Base-by-base conservation (phyloP, 2,888 invertebrate species). In the Kryphioiulus occultus region DNA sequence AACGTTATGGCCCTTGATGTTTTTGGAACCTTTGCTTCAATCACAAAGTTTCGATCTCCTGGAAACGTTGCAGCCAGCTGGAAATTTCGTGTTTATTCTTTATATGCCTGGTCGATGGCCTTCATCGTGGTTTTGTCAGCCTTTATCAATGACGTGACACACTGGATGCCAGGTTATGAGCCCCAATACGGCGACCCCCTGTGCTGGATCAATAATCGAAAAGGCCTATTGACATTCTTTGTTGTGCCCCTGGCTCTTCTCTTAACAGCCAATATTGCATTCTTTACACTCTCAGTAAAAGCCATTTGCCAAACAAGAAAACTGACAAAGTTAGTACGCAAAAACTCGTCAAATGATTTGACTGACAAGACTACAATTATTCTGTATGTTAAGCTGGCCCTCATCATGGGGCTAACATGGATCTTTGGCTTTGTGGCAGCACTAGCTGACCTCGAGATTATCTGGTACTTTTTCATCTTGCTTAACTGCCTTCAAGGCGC, bases 391-490 rank as follows among this genome's bases (percentile, higher is more conserved):
- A 92, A 92, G 87, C 89, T 93, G 30, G 92, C 91, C 0, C 89
- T 92, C 2, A 87, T 93, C 5, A 92, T 93, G 92, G 93, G 93
- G 0, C 89, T 93, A 10, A 92, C 93, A 0, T 93, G 93, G 93
- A 89, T 92, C 2, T 91, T 92, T 19, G 93, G 92, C 0, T 92
- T 93, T 89, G 85, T 92, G 3, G 92, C 92, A 0, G 91, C 91
- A 1, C 89, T 92, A 9, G 89, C 91, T 0, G 90, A 91, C 7
- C 89, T 91, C 26, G 89, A 90, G 12, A 90, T 90, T 0, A 90
- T 92, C 30, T 92, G 92, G 92, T 93, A 92, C 89, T 90, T 92
- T 2, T 93, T 93, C 90, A 92, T 93, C 2, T 88, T 92, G 15
- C 90, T 93, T 88, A 93, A 93, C 89, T 91, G 92, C 2, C 91